These are phyloP conservation scores for Acanthaster planci DNA, from an alignment of 35 echinoderm and acorn worm species.

Conservation along the genomic window DNA sequence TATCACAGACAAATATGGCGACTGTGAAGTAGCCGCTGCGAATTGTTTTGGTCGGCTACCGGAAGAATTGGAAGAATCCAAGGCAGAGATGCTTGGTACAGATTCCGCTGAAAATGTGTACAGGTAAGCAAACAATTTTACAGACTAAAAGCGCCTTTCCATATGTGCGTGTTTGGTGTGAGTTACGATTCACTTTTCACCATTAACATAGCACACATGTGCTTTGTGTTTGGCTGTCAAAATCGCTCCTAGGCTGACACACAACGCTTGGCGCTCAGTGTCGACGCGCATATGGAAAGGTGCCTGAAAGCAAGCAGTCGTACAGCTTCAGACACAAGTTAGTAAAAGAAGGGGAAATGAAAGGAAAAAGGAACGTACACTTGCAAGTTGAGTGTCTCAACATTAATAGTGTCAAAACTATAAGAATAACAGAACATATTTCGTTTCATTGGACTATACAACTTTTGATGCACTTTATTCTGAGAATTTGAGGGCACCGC, in stretches of 20 bases:
- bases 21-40: background rate
- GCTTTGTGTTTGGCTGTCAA: background rate
- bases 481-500: background rate
- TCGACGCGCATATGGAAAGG: background rate
- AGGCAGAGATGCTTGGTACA: background rate
- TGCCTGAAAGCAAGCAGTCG: too few relatives aligned
- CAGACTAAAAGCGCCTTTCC: background rate
- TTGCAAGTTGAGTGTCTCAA: too few relatives aligned
- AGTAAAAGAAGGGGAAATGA: too few relatives aligned
- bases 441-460: background rate
- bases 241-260: background rate
- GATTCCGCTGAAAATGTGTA: background rate
- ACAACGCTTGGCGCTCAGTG: background rate
- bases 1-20: background rate
- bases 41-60: constrained; percentile 9
- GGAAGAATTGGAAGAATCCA: background rate
- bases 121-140: background rate
- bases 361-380: too few relatives aligned
- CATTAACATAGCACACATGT: background rate
- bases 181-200: background rate
- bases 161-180: background rate
- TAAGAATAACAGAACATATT: background rate
- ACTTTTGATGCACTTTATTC: background rate
- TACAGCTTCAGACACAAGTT: too few relatives aligned
- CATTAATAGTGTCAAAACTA: background rate